These are phyloP conservation scores for Acipenser transmontanus DNA, from an alignment of 2,797 vertebrate species.

Conservation along the genomic window DNA sequence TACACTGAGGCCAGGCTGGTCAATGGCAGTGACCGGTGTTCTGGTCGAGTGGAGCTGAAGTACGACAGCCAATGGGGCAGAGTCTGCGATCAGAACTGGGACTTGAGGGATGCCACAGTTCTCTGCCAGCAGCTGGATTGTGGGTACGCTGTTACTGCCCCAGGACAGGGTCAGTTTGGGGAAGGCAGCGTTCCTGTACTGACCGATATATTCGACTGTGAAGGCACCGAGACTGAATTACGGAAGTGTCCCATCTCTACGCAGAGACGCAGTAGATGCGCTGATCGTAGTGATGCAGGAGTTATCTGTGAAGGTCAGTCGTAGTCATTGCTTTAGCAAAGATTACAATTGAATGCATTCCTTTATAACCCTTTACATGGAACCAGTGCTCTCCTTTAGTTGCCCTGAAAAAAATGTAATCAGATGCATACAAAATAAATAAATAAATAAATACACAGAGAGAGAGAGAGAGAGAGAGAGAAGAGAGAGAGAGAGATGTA, in stretches of 20 bases:
- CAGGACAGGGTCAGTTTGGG: constrained; percentile 1
- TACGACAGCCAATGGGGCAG: background rate
- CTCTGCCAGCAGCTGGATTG: too few species aligned
- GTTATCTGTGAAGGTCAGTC: constrained; percentile 3
- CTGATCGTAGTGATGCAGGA: background rate
- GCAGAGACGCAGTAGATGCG: background rate
- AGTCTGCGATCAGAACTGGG: background rate
- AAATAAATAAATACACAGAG: too few species aligned
- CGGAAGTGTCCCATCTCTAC: background rate
- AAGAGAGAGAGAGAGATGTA: too few species aligned
- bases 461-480: too few species aligned
- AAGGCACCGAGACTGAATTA: background rate
- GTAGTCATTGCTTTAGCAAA: background rate
- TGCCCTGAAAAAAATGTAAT: too few species aligned
- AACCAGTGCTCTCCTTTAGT: too few species aligned
- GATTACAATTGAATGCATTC: too few species aligned
- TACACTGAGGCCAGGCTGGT: too few species aligned
- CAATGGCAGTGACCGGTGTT: background rate
- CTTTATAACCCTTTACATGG: too few species aligned
- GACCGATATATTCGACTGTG: background rate
- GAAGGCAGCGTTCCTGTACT: background rate
- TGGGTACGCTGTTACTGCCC: too few species aligned
- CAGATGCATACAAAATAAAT: too few species aligned
- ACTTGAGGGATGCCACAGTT: background rate
- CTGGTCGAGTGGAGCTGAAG: constrained; percentile 1